Base-by-base conservation (phyloP, 2,113 vertebrate species). In the Elgaria multicarinata region DNA sequence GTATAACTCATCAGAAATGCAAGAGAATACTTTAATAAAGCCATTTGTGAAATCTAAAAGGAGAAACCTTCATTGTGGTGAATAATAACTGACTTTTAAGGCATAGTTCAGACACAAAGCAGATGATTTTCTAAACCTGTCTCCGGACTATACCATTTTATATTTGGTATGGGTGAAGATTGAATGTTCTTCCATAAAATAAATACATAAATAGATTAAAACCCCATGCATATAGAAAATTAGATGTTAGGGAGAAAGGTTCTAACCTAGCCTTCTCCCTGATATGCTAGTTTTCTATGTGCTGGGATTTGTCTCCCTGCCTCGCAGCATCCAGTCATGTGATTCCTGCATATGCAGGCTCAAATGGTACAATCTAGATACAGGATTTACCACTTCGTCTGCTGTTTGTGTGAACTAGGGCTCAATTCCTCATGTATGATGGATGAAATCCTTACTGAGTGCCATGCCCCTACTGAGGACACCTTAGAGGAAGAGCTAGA, bases 11-110 rank as follows among this genome's bases (percentile, higher is more conserved):
- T 22, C 64, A 76, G 87, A 89, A 82, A 46, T 58, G 77, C 36
- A 90, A 5, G 71, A 14, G 90, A 6, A 33, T 67, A 62, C 86
- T 83, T 86, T 84, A 77, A 87, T 78, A 42, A 0, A 93, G 24
- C 62, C 71, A 69, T 76, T 81, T 69, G 0, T 44, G 67, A 90
- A 87, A 87, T 69, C 58, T 62, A 87, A 66, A 4, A 89, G 16
- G 46, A 75, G 1, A 66, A 88, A 88, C 1, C 39, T 62, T 91
- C 31, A 20, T 4, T n/a, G 83, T 33, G 2, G 82, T 89, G 69
- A 39, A 79, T 46, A 86, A n/a, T 72, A 91, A 64, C 10, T 75
- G 46, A 4, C 0, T 14, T 39, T 31, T 90, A 62, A 90, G 78
- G 69, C 39, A 36, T 36, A 72, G 53, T 53, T 69, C 28, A 81